These are phyloP conservation scores for Drosophila neutralis DNA, from an alignment of 2,888 invertebrate genomes.

Conservation along the genomic window DNA sequence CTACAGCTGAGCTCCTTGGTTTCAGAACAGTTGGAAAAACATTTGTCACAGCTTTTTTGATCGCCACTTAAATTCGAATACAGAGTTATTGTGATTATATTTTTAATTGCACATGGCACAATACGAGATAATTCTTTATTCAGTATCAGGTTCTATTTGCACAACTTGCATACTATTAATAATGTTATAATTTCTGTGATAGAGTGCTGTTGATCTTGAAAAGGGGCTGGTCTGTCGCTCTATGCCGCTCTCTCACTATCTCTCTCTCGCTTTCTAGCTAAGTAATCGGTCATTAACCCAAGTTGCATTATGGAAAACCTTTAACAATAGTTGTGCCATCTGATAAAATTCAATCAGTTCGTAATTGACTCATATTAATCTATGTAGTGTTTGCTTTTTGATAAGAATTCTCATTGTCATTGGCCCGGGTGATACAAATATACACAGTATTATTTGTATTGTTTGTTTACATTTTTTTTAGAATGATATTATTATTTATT, in stretches of 20 bases:
- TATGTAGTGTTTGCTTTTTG: slow-evolving; percentile 17
- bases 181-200: slow-evolving; percentile 1
- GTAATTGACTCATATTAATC: slow-evolving; percentile 38
- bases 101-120: neutral
- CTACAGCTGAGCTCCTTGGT: neutral
- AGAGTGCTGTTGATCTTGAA: neutral
- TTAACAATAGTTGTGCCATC: slow-evolving; percentile 39
- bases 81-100: slow-evolving; percentile 10
- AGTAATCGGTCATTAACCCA: slow-evolving; percentile 49
- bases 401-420: slow-evolving; percentile 39
- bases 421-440: slow-evolving; percentile 19
- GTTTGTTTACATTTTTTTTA: neutral
- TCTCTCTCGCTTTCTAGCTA: slow-evolving; percentile 2
- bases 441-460: neutral
- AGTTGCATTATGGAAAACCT: slow-evolving; percentile 28
- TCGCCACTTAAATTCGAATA: neutral
- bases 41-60: slow-evolving; percentile 51
- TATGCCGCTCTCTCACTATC: too few species aligned
- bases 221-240: slow-evolving; percentile 44
- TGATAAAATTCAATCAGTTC: slow-evolving; percentile 53
- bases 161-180: neutral
- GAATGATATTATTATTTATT: neutral
- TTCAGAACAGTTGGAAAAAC: slow-evolving; percentile 23
- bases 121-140: slow-evolving; percentile 2
- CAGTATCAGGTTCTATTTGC: neutral